Evolutionary conservation across 2,888 invertebrate species (phyloP), one percentile per base, ranked within the genome.

Genomic region (Protophormia terraenovae): DNA sequence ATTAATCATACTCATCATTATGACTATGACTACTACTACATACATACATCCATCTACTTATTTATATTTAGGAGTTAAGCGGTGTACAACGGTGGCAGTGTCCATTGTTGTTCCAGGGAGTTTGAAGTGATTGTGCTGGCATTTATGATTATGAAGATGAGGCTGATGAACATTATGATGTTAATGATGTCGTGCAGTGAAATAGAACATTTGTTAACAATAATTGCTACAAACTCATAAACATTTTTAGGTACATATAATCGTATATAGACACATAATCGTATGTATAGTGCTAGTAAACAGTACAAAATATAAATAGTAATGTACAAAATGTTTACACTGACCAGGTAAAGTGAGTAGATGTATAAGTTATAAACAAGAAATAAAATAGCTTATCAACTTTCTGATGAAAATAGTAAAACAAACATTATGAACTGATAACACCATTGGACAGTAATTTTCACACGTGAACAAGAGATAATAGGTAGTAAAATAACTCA

Each of bases 1-100:
- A 83, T 72, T 60, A 78, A 53, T 83, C 60, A 78, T 62, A 62
- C 27, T 62, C 38, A 78, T 71, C 38, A 62, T 79, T 71, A 55
- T 47, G 8, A 67, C 29, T 58, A 62, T 60, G 24, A 41, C 10
- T 53, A 19, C 50, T 24, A n/a, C 10, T 38, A 5, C n/a, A 14
- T 60, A 22, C n/a, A 5, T n/a, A n/a, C n/a, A n/a, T n/a, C n/a
- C n/a, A n/a, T n/a, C n/a, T n/a, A n/a, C n/a, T n/a, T n/a, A n/a
- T n/a, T n/a, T n/a, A 2, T 8, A 35, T 6, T 12, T 32, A n/a
- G 3, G 7, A 45, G 19, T 29, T n/a, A n/a, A 22, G 14, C 14
- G 24, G 8, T 29, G 10, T 10, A 12, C 10, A 55, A 14, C 3
- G 8, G 5, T 10, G 35, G n/a, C 22, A 1, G 10, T 60, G 60